phyloP scores from a whole-genome alignment of 2,113 vertebrate species.

The Tyto alba region DNA sequence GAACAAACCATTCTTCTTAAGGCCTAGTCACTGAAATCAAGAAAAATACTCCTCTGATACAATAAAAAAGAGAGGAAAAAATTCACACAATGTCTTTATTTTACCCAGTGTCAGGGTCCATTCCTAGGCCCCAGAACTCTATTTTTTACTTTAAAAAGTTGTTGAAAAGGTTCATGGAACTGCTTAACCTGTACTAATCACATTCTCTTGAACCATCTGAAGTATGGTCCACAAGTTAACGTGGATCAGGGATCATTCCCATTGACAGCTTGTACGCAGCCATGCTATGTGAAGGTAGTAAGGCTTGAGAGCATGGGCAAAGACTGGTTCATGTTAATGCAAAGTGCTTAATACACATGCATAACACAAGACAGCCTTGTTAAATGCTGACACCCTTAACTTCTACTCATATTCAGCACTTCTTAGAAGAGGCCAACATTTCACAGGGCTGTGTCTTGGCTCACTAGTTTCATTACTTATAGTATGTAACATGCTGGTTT shows the following conservation, averaged over 20 bases:
- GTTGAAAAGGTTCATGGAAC: neutral
- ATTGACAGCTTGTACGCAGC: neutral
- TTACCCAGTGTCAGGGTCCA: neutral
- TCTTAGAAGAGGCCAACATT: neutral
- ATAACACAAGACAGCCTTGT: neutral
- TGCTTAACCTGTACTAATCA: fast-evolving
- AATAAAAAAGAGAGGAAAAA: neutral
- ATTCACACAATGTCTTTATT: neutral
- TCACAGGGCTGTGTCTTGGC: neutral
- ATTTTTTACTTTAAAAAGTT: neutral
- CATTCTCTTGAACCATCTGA: neutral
- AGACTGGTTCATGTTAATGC: neutral
- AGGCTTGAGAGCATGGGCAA: neutral
- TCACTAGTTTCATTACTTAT: neutral
- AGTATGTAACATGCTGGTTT: fast-evolving
- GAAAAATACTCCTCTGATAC: neutral
- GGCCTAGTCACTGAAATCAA: neutral
- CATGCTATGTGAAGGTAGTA: neutral
- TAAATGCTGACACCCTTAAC: neutral
- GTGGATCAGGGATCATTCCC: neutral
- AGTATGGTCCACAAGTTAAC: neutral
- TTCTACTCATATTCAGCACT: neutral
- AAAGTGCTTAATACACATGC: neutral
- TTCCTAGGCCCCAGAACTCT: neutral
- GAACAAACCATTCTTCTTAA: neutral